phyloP scores from a whole-genome alignment of 2,797 vertebrate genomes.

The Pipistrellus kuhlii region DNA sequence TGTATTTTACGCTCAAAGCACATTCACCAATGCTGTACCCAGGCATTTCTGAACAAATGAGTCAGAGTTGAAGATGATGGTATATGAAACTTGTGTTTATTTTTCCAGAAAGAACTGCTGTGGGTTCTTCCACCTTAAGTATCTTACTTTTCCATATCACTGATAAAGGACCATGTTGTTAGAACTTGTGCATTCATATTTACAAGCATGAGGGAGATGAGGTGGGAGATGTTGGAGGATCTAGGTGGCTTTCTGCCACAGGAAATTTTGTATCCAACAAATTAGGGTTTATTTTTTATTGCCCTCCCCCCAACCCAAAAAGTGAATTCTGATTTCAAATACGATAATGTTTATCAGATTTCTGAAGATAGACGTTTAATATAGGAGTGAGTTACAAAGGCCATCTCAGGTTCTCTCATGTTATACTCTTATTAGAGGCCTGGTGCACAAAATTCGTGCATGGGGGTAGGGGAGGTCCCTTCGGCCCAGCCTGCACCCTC shows the following conservation, averaged over 20 bases:
- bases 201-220: not conserved
- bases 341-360: not conserved
- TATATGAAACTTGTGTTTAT: not conserved
- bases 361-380: not conserved
- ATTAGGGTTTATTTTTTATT: conserved; percentile 23
- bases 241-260: not conserved
- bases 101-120: not conserved
- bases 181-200: not conserved
- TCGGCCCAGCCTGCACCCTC: too few species aligned
- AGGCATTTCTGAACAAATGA: conserved; percentile 1
- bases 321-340: conserved; percentile 37
- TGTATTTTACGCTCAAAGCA: not conserved
- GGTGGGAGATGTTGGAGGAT: not conserved
- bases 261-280: not conserved
- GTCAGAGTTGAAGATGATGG: conserved; percentile 10
- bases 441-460: too few species aligned
- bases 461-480: too few species aligned
- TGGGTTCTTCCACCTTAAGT: not conserved
- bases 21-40: not conserved
- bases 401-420: not conserved
- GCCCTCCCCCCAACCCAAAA: fast-evolving
- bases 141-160: not conserved
- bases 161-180: not conserved
- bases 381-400: not conserved
- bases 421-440: not conserved